A percentile compares a stretch with the other conserved stretches of the same genome.
Conservation (phyloP, 1,140 invertebrate genomes). For the Physella acuta region DNA sequence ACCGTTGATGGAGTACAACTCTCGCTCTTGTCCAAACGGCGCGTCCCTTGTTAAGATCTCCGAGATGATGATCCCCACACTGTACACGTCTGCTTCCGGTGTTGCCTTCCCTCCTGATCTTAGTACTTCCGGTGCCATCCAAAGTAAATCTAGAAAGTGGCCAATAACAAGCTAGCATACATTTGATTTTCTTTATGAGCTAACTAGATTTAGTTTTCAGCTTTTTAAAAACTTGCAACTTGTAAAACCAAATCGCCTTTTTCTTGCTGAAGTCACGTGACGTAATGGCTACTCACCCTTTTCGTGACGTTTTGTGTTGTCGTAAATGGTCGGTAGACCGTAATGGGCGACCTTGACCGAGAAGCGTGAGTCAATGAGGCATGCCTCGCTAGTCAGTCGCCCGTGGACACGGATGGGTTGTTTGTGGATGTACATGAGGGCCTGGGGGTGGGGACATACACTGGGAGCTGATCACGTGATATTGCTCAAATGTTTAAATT, state of each 20-base stretch:
- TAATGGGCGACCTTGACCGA: conserved; percentile 9
- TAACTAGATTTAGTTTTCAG: no score
- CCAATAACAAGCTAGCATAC: neutral
- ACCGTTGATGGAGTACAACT: no score
- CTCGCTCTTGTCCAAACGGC: no score
- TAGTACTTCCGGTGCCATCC: conserved; percentile 10
- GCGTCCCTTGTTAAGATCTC: conserved; percentile 9
- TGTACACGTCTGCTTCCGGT: conserved; percentile 13
- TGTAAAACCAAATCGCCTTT: no score
- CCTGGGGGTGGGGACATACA: neutral
- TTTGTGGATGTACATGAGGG: conserved; percentile 11
- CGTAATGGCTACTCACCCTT: no score
- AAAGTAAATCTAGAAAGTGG: neutral
- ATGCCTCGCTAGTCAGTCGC: conserved; percentile 1
- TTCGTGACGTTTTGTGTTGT: neutral
- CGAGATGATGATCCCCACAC: conserved; percentile 13
- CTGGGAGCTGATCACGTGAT: neutral
- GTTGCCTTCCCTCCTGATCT: neutral
- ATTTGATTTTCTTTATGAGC: no score
- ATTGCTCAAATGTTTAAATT: neutral
- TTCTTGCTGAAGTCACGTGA: no score
- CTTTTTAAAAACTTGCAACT: no score
- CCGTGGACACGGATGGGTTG: neutral
- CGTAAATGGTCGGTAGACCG: conserved; percentile 5
- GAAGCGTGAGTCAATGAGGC: conserved; percentile 14